Evolutionary conservation across 30 jellyfish, hydroid and myxozoan species (phyloP).

Genomic region (Morbakka virulenta): DNA sequence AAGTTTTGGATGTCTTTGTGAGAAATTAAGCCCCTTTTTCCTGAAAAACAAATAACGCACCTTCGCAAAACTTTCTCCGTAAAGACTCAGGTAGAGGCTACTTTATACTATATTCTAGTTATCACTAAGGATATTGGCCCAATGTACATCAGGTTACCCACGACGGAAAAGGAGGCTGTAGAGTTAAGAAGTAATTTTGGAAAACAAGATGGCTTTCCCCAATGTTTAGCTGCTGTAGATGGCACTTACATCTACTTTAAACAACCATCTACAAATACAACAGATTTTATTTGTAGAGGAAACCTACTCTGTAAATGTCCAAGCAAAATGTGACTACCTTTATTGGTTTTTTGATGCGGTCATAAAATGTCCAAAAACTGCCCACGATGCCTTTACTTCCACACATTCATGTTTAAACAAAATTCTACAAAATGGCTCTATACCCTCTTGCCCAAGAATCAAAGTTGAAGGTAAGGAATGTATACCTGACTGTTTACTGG

Average conservation of each 20-base stretch:
- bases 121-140: conserved; percentile 21
- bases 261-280: conserved; percentile 15
- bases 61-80: too few relatives aligned
- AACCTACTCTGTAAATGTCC: not conserved
- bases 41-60: too few relatives aligned
- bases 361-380: conserved; percentile 32
- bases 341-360: conserved; percentile 43
- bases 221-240: conserved; percentile 41
- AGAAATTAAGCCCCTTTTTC: too few relatives aligned
- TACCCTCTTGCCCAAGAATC: conserved; percentile 32
- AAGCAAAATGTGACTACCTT: conserved; percentile 8
- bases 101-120: too few relatives aligned
- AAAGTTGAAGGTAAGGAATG: conserved; percentile 40
- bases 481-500: conserved; percentile 35
- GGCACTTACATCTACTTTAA: conserved; percentile 39
- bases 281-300: conserved; percentile 13
- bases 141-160: conserved; percentile 20
- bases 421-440: not conserved
- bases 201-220: conserved; percentile 34
- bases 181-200: not conserved
- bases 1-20: too few relatives aligned
- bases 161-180: not conserved
- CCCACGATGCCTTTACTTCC: conserved; percentile 39
- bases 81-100: too few relatives aligned
- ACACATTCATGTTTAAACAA: conserved; percentile 32